A percentile compares a stretch with the other conserved stretches of the same genome.
These are phyloP conservation scores for Sorex araneus DNA, from an alignment of 2,113 vertebrate genomes.

Conservation along the genomic window DNA sequence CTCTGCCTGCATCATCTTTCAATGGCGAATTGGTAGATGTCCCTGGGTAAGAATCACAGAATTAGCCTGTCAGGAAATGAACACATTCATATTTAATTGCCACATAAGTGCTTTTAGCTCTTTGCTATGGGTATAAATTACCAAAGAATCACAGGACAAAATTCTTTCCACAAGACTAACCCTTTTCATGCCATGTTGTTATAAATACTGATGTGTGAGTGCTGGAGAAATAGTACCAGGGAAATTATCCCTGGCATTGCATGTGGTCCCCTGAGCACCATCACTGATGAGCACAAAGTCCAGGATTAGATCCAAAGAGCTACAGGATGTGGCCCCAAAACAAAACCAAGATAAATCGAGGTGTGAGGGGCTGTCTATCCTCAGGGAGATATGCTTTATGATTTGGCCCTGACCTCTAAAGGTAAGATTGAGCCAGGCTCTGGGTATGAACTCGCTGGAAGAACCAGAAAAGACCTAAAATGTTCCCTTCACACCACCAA, in stretches of 20 bases:
- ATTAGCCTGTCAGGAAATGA: background rate
- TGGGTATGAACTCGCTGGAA: background rate
- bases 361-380: too few relatives aligned
- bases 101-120: background rate
- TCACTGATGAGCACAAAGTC: too few relatives aligned
- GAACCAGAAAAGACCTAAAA: background rate
- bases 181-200: background rate
- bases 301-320: too few relatives aligned
- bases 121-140: background rate
- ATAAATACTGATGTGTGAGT: background rate
- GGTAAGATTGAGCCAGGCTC: background rate
- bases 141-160: background rate
- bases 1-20: background rate
- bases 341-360: too few relatives aligned
- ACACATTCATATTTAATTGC: background rate
- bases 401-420: background rate
- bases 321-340: too few relatives aligned
- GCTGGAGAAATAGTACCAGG: too few relatives aligned
- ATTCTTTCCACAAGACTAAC: background rate
- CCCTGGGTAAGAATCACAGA: background rate
- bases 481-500: background rate
- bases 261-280: too few relatives aligned
- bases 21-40: background rate
- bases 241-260: too few relatives aligned
- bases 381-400: background rate